Evolutionary conservation across 2,113 vertebrate species (phyloP).

Genomic region (Scytalopus superciliaris): DNA sequence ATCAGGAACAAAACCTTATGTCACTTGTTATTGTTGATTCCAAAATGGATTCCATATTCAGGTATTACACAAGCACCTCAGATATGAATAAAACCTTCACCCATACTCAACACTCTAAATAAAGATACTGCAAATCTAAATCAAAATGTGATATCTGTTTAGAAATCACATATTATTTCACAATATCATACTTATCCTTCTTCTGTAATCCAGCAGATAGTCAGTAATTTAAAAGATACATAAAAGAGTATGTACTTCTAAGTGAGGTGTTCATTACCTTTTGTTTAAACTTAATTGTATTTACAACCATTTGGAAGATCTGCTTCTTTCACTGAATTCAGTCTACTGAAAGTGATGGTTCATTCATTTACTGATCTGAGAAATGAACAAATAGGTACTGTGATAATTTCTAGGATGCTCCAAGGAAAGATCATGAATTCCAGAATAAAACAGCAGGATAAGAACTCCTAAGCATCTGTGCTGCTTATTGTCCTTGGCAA

Average conservation of each 20-base stretch:
- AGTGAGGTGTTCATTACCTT: background rate
- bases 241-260: background rate
- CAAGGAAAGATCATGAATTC: background rate
- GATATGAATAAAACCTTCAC: background rate
- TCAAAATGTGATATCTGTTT: background rate
- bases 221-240: background rate
- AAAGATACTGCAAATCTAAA: background rate
- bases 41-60: fast-evolving
- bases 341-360: background rate
- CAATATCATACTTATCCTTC: background rate
- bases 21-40: background rate
- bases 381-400: background rate
- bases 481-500: background rate
- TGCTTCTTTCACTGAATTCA: background rate
- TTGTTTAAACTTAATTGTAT: background rate
- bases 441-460: background rate
- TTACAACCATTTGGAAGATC: background rate
- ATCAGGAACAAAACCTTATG: background rate
- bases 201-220: background rate
- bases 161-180: background rate
- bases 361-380: background rate
- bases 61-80: background rate
- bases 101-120: background rate
- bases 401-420: background rate
- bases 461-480: background rate